Conservation (phyloP, 2,797 vertebrate species). For the Rhynchotus rufescens region DNA sequence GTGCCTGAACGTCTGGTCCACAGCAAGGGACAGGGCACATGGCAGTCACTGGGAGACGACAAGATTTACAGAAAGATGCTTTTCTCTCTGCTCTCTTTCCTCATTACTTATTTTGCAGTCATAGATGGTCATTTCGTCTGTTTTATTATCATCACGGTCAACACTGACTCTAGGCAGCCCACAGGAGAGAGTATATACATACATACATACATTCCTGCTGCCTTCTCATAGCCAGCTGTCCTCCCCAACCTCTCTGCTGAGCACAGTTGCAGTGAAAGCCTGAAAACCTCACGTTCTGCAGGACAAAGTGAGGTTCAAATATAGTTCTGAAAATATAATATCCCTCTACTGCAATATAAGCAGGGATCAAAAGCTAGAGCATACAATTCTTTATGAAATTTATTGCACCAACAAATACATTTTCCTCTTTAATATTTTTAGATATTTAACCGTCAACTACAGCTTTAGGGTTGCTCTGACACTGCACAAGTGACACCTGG, state of each 20-base stretch:
- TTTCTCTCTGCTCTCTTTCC: neutral
- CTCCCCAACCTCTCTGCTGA: neutral
- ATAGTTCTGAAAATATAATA: neutral
- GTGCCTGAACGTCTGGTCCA: neutral
- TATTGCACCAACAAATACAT: neutral
- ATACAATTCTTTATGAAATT: neutral
- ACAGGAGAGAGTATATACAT: neutral
- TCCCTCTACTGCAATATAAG: neutral
- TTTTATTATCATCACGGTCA: neutral
- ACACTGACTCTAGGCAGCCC: neutral
- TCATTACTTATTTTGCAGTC: neutral
- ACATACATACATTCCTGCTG: neutral
- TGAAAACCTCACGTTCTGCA: neutral
- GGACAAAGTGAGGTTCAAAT: neutral
- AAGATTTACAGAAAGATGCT: neutral
- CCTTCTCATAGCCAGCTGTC: neutral
- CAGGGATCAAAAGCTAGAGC: neutral
- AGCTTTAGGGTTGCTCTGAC: neutral
- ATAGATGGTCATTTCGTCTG: neutral
- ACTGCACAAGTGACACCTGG: neutral
- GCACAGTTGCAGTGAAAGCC: neutral
- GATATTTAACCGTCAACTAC: neutral
- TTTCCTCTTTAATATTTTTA: neutral
- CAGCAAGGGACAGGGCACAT: neutral
- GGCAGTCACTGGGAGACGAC: neutral